Percentiles rank a stretch among this genome's conserved stretches.
These are phyloP conservation scores for Acleris emargana DNA, from an alignment of 2,888 invertebrate genomes.

Conservation along the genomic window DNA sequence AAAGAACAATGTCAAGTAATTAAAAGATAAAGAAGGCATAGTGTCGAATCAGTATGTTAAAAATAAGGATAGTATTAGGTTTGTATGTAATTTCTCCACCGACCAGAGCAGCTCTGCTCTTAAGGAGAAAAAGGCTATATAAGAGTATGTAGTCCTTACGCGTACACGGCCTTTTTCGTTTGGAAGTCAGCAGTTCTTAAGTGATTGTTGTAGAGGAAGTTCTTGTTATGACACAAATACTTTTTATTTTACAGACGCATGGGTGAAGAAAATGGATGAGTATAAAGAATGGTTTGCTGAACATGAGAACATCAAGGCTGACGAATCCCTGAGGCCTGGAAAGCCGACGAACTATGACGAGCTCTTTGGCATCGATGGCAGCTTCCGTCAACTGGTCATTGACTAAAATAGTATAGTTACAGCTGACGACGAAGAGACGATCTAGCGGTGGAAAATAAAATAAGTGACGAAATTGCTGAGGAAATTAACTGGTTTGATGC, in stretches of 20 bases:
- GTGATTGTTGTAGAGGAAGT: too few species aligned
- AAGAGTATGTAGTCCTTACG: too few species aligned
- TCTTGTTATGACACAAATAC: not conserved
- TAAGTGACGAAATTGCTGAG: not conserved
- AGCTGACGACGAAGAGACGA: conserved; percentile 25
- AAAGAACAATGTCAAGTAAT: too few species aligned
- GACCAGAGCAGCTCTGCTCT: too few species aligned
- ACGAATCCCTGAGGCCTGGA: conserved; percentile 91
- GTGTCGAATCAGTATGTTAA: too few species aligned
- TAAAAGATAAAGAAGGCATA: too few species aligned
- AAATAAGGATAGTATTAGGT: too few species aligned
- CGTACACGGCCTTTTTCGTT: too few species aligned
- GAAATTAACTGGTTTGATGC: too few species aligned
- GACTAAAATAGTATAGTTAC: conserved; percentile 75
- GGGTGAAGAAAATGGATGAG: conserved; percentile 90
- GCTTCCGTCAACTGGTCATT: conserved; percentile 92
- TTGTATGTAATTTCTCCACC: too few species aligned
- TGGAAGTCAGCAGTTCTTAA: too few species aligned
- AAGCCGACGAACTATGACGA: conserved; percentile 94
- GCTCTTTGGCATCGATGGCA: conserved; percentile 94
- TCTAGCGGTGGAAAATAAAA: not conserved
- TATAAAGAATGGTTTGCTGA: conserved; percentile 92
- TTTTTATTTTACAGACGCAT: conserved; percentile 83
- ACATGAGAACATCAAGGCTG: conserved; percentile 90
- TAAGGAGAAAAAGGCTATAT: too few species aligned